These are phyloP conservation scores for Tillus elongatus DNA, from an alignment of 2,888 invertebrate genomes.

Conservation along the genomic window DNA sequence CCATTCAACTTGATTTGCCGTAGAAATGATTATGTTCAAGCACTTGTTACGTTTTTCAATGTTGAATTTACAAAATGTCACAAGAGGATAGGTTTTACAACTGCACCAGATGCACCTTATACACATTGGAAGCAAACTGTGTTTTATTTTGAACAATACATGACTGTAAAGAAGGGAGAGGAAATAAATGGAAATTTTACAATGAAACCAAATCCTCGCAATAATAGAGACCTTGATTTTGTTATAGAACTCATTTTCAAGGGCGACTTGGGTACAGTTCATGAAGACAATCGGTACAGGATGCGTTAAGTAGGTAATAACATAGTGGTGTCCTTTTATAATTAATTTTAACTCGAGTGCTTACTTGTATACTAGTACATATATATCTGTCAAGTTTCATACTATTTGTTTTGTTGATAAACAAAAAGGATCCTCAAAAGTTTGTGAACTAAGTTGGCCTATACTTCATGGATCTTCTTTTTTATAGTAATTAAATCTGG, in stretches of 20 bases:
- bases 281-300: slow-evolving; percentile 77
- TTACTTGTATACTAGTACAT: too few relatives aligned
- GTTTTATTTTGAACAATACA: slow-evolving; percentile 94
- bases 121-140: slow-evolving; percentile 99
- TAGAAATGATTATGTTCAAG: slow-evolving; percentile 94
- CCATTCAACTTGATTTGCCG: slow-evolving; percentile 71
- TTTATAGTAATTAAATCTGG: too few relatives aligned
- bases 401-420: too few relatives aligned
- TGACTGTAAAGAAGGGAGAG: slow-evolving; percentile 94
- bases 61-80: slow-evolving; percentile 99
- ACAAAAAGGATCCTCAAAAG: too few relatives aligned
- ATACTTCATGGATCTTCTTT: too few relatives aligned
- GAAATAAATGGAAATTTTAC: slow-evolving; percentile 85
- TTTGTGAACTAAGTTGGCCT: too few relatives aligned
- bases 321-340: too few relatives aligned
- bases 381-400: too few relatives aligned
- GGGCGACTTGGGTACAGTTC: slow-evolving; percentile 75
- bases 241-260: slow-evolving; percentile 87
- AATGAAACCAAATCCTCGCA: slow-evolving; percentile 92
- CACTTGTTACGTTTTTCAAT: slow-evolving; percentile 97
- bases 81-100: slow-evolving; percentile 96
- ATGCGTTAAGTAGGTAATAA: too few relatives aligned
- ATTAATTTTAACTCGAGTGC: too few relatives aligned
- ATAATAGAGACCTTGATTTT: slow-evolving; percentile 96
- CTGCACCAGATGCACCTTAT: slow-evolving; percentile 94